Evolutionary conservation across 2,888 invertebrate genomes (phyloP).

Genomic region (Pseudococcus viburni): DNA sequence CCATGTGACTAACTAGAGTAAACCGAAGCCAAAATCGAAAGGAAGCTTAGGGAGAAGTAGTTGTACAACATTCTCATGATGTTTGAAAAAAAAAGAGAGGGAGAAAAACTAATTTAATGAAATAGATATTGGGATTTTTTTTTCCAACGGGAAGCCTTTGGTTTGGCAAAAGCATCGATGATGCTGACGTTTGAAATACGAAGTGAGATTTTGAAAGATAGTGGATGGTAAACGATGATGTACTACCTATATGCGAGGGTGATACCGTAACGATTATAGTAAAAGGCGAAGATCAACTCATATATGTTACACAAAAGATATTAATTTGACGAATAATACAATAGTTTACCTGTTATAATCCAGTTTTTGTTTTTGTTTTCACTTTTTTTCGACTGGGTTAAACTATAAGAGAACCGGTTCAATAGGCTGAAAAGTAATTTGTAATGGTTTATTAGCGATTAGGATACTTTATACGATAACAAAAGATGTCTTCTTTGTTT

Average conservation of each 20-base stretch:
- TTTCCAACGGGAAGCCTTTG: neutral
- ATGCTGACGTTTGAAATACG: neutral
- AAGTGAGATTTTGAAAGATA: constrained; percentile 18
- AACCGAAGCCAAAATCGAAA: constrained; percentile 32
- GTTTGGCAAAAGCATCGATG: constrained; percentile 9
- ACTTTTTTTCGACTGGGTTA: constrained; percentile 66
- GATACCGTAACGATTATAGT: constrained; percentile 62
- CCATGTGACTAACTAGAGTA: neutral
- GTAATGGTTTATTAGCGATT: constrained; percentile 67
- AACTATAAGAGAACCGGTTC: constrained; percentile 65
- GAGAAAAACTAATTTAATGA: neutral
- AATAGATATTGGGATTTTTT: constrained; percentile 5
- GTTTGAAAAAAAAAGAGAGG: neutral
- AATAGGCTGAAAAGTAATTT: constrained; percentile 67
- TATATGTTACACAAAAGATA: constrained; percentile 64
- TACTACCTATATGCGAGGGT: constrained; percentile 12
- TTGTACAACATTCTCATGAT: constrained; percentile 7
- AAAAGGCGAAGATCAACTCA: constrained; percentile 62
- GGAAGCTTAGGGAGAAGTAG: neutral
- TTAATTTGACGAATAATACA: constrained; percentile 67
- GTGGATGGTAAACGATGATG: constrained; percentile 42
- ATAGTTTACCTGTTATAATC: constrained; percentile 67
- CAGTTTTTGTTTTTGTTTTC: constrained; percentile 66
- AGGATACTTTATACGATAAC: constrained; percentile 66
- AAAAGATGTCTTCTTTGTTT: constrained; percentile 65